These are phyloP conservation scores for Lineus longissimus DNA, from an alignment of 1,140 invertebrate species.

Conservation along the genomic window DNA sequence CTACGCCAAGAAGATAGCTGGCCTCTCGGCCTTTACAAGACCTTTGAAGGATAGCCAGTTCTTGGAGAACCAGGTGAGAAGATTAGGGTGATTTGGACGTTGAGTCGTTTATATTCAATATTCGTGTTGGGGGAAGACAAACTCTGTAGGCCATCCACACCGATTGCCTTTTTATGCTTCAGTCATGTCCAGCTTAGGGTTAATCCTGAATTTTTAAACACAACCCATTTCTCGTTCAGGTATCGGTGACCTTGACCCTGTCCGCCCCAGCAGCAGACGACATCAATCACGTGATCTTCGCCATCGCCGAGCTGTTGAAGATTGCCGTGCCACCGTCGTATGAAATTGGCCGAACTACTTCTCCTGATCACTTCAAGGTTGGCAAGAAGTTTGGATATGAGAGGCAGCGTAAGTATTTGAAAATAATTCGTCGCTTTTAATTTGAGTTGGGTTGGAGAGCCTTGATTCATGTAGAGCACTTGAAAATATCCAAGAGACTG, in stretches of 20 bases:
- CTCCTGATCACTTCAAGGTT: conserved; percentile 30
- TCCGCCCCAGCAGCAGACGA: conserved; percentile 86
- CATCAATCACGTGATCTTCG: conserved; percentile 81
- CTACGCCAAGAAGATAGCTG: neutral
- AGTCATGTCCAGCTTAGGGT: no score
- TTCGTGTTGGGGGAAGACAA: no score
- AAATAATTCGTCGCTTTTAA: neutral
- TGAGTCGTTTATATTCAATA: no score
- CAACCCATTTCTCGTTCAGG: conserved; percentile 55
- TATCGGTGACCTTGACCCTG: conserved; percentile 87
- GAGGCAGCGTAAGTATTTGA: neutral
- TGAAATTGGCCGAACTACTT: conserved; percentile 48
- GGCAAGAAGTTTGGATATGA: neutral
- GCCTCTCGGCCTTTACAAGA: neutral
- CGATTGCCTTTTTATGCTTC: no score
- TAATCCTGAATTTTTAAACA: neutral
- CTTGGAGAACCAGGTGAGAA: neutral
- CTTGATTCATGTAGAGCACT: no score
- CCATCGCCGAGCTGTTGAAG: conserved; percentile 85
- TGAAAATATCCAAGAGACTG: no score
- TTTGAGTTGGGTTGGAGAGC: neutral
- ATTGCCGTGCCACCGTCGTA: conserved; percentile 63
- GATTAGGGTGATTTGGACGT: no score
- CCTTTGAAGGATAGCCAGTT: neutral
- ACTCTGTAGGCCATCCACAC: no score